Evolutionary conservation across 1,140 invertebrate genomes (phyloP).

Genomic region (Drosophila insularis): DNA sequence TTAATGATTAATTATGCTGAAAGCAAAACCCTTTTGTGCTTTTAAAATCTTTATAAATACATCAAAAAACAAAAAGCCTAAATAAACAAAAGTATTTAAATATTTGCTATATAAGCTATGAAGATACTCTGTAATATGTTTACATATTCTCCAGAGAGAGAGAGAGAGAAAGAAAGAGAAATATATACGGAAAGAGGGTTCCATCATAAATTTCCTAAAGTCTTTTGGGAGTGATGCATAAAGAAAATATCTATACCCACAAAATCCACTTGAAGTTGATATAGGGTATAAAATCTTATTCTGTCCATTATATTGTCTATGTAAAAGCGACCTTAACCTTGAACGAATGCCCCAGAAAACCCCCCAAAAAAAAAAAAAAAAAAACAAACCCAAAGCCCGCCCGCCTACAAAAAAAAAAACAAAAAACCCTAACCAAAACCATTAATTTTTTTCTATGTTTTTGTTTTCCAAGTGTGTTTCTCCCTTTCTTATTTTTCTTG

Average conservation of each 20-base stretch:
- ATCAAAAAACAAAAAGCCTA: background rate
- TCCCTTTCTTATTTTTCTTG: background rate
- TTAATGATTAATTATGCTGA: background rate
- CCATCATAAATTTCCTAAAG: no score
- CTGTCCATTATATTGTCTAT: background rate
- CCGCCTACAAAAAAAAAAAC: background rate
- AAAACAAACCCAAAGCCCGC: background rate
- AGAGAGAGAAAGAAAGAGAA: no score
- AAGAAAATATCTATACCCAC: no score
- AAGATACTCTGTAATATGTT: background rate
- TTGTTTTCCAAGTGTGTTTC: slow-evolving; percentile 10
- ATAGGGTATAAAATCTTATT: slow-evolving; percentile 9
- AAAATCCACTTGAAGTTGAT: background rate
- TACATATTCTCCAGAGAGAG: no score
- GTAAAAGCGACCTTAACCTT: slow-evolving; percentile 50
- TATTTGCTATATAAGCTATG: background rate
- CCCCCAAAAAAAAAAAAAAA: no score
- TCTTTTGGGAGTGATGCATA: no score
- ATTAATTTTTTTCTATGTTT: slow-evolving; percentile 39
- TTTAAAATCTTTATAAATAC: background rate
- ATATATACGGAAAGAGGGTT: no score
- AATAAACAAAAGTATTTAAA: background rate
- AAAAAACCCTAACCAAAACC: slow-evolving; percentile 38
- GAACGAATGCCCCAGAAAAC: slow-evolving; percentile 18
- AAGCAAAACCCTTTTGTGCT: background rate